Evolutionary conservation across 2,113 vertebrate genomes (phyloP).

Genomic region (Tinamus guttatus): DNA sequence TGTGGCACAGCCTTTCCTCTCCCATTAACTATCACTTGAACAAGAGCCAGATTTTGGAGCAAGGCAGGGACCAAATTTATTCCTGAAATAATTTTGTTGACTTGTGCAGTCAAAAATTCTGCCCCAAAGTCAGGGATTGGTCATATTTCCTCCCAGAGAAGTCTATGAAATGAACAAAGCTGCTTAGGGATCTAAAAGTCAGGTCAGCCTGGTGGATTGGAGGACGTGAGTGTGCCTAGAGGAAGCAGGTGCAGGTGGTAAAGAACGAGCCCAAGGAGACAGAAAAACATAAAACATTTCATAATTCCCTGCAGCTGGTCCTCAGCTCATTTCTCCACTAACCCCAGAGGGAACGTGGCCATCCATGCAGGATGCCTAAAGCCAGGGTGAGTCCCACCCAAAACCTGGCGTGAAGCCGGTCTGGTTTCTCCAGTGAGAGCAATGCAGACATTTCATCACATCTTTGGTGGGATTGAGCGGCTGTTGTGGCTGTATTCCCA

Average conservation of each 20-base stretch:
- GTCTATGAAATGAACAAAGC: fast-evolving
- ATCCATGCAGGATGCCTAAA: not conserved
- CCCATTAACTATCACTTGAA: not conserved
- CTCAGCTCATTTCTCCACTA: not conserved
- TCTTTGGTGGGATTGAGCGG: not conserved
- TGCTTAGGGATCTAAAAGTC: not conserved
- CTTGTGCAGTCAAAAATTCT: not conserved
- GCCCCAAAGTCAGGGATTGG: not conserved
- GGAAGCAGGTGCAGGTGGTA: not conserved
- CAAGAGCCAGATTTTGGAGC: not conserved
- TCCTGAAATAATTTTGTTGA: not conserved
- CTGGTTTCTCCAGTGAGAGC: not conserved
- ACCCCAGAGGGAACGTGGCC: not conserved
- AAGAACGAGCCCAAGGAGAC: not conserved
- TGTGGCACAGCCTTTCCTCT: not conserved
- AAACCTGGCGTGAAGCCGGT: not conserved
- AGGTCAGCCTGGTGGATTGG: not conserved
- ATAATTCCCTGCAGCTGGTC: not conserved
- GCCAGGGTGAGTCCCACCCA: not conserved
- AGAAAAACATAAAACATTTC: not conserved
- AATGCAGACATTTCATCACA: not conserved
- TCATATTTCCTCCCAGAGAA: not conserved
- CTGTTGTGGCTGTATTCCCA: not conserved
- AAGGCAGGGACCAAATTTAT: not conserved
- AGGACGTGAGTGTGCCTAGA: not conserved